phyloP scores from a whole-genome alignment of 1,140 invertebrate species.

The Drosophila orosa region DNA sequence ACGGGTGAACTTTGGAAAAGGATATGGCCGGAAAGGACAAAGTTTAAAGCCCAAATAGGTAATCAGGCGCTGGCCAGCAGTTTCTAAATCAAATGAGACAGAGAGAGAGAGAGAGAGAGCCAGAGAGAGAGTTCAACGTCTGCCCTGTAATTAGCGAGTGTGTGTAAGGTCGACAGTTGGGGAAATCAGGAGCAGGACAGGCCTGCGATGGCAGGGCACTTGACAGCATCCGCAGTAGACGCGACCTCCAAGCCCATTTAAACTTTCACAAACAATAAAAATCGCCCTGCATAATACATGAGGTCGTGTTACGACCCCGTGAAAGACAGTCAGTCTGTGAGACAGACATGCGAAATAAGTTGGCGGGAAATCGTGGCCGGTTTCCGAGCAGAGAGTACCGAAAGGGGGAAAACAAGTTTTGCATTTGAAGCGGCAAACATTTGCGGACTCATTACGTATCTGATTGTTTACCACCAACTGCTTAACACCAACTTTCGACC shows the following conservation, averaged over 20 bases:
- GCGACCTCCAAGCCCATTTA: slow-evolving; percentile 45
- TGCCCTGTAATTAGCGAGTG: slow-evolving; percentile 47
- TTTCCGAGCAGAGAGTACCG: background rate
- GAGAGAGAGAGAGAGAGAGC: background rate
- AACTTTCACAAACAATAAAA: slow-evolving; percentile 69
- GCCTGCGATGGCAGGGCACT: slow-evolving; percentile 26
- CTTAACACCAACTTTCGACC: slow-evolving; percentile 9
- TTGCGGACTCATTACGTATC: slow-evolving; percentile 53
- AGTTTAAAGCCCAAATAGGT: slow-evolving; percentile 22
- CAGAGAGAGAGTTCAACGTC: slow-evolving; percentile 5
- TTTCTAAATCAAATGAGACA: slow-evolving; percentile 2
- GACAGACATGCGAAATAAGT: slow-evolving; percentile 37
- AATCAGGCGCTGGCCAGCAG: slow-evolving; percentile 3
- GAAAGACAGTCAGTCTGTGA: slow-evolving; percentile 35
- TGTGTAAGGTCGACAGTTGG: background rate
- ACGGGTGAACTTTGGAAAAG: slow-evolving; percentile 23
- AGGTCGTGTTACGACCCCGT: slow-evolving; percentile 40
- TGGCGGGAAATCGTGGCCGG: slow-evolving; percentile 27
- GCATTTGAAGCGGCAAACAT: slow-evolving; percentile 45
- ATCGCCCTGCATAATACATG: slow-evolving; percentile 64
- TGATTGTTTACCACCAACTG: slow-evolving; percentile 46
- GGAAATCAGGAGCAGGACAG: slow-evolving; percentile 11
- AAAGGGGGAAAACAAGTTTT: slow-evolving; percentile 21
- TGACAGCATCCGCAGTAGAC: slow-evolving; percentile 46
- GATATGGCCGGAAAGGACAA: slow-evolving; percentile 24